Base-by-base conservation (phyloP, 2,797 vertebrate species). In the Takifugu ocellatus region DNA sequence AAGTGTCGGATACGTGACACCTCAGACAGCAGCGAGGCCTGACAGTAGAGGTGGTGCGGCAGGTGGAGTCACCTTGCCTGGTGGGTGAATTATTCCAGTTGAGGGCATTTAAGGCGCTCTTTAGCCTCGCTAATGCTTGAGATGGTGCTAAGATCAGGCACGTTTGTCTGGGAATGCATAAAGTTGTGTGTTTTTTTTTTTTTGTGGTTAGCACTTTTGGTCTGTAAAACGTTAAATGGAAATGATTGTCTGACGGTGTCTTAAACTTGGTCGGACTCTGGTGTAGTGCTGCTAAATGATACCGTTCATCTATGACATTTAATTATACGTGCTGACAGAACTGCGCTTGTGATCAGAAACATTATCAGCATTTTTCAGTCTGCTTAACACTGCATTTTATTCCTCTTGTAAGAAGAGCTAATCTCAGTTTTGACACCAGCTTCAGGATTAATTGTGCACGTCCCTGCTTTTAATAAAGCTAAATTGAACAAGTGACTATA, bases 1-100 rank as follows among this genome's bases (percentile, higher is more conserved):
- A n/a, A 84, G 66, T 59, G 73, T 48, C 68, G 70, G 86, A 83
- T 84, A 90, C 70, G 73, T 82, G 84, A 88, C 85, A 89, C 87
- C 85, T 85, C 66, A 54, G 62, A 62, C 54, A 73, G 69, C 67
- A 12, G 51, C 39, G 9, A 51, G 69, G 46, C 63, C 51, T 59
- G 59, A 54, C 43, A 66, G 56, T 56, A 48, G 53, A 68, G 66
- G 66, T 65, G 68, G 72, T 68, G 55, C 56, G n/a, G 73, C 70
- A 64, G 51, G 61, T 55, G 14, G 27, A 58, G 60, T 44, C 61
- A 64, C 64, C 60, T 59, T 56, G 42, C n/a, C 6, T 59, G 48
- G 16, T 63, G 49, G 36, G 2, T 39, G 36, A 39, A 39, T 39
- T 39, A 39, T 39, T 39, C 11, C 12, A 12, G 5, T 12, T 14